Evolutionary conservation across 1,140 invertebrate species (phyloP).

Genomic region (Caenorhabditis tropicalis): DNA sequence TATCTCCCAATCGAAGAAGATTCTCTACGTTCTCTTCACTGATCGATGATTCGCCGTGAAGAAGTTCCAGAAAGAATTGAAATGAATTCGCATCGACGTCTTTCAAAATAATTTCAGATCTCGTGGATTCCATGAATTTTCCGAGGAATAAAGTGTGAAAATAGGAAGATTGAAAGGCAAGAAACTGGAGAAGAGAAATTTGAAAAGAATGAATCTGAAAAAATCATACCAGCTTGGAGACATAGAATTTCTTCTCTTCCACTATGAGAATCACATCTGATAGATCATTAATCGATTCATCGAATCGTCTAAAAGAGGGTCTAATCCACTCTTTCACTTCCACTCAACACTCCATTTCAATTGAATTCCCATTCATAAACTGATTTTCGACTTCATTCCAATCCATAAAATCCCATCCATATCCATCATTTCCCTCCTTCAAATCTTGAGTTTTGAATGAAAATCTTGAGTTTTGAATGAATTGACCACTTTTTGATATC

Average conservation of each 20-base stretch:
- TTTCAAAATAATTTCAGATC: background rate
- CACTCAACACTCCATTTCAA: background rate
- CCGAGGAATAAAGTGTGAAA: background rate
- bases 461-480: background rate
- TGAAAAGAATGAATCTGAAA: too few species aligned
- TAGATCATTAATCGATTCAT: background rate
- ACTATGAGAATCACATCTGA: background rate
- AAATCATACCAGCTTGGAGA: background rate
- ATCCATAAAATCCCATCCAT: slow-evolving; percentile 25
- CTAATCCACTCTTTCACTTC: background rate
- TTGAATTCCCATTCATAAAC: background rate
- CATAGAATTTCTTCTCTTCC: background rate
- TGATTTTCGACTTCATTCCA: background rate
- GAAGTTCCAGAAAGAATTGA: background rate
- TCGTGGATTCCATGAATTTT: background rate
- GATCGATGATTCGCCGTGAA: background rate
- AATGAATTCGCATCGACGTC: background rate
- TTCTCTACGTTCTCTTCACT: background rate
- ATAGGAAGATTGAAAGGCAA: background rate
- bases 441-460: background rate
- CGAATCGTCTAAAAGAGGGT: background rate
- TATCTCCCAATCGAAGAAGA: background rate
- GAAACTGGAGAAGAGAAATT: too few species aligned
- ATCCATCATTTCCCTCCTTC: background rate
- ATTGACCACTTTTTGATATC: too few species aligned